phyloP scores from a whole-genome alignment of 2,113 vertebrate species.

The Ursus arctos region DNA sequence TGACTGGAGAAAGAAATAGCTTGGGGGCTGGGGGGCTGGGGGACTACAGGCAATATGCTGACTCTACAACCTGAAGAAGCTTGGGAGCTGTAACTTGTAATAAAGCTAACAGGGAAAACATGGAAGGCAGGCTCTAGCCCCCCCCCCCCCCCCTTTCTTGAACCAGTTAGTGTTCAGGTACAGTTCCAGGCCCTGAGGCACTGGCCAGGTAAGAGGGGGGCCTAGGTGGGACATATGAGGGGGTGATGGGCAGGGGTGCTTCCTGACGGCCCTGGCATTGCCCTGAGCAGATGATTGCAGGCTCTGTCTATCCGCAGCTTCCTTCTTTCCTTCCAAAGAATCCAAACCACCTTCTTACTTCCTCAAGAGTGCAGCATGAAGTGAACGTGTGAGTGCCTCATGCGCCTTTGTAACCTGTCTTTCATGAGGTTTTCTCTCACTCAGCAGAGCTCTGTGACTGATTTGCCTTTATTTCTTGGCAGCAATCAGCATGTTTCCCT shows the following conservation, averaged over 20 bases:
- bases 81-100: neutral
- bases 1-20: neutral
- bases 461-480: conserved; percentile 59
- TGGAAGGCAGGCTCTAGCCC: neutral
- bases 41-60: neutral
- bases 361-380: neutral
- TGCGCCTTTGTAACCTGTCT: neutral
- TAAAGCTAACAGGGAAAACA: neutral
- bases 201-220: neutral
- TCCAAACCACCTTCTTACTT: neutral
- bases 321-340: neutral
- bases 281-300: neutral
- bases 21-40: neutral
- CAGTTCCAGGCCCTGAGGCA: neutral
- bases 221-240: accelerated
- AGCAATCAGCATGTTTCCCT: conserved; percentile 36
- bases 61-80: neutral
- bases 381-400: neutral
- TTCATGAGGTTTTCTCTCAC: neutral
- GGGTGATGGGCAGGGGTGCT: accelerated
- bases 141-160: neutral
- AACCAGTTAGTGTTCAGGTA: neutral
- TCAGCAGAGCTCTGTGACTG: neutral
- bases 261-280: neutral
- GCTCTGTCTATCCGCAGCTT: neutral